Evolutionary conservation across 1,140 invertebrate genomes (phyloP), one percentile per base, ranked within the genome.

Genomic region (Reticulitermes speratus): DNA sequence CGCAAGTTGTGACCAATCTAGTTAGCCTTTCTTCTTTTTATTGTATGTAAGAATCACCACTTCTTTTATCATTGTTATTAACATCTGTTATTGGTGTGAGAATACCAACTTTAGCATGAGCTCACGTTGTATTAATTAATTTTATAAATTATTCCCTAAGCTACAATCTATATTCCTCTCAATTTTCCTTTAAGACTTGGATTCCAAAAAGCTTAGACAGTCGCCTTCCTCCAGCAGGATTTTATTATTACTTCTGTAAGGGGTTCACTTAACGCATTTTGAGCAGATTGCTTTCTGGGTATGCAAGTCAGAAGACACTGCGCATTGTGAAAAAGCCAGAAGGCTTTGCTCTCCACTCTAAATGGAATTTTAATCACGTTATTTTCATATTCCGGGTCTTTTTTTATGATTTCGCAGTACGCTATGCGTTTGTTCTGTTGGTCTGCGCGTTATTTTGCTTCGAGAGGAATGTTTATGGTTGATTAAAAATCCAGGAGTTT

Each of bases 361-460:
- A 75, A 75, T 75, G 65, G 65, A 75, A 75, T 75, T 65, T 75
- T 75, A 75, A 75, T 75, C 65, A 75, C 65, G 25, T 75, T 30
- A 30, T 75, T 30, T 75, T 75, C 25, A 30, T 75, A 30, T 75
- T 75, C n/a, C 65, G 65, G 52, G n/a, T 75, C 52, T 55, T 55
- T 12, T 59, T 23, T 75, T 30, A 30, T 75, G 65, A 75, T 75
- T 75, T 30, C 12, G n/a, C 14, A 8, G 25, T 8, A 30, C n/a
- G 65, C 3, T 75, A 9, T 75, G 9, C n/a, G n/a, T 16, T 65
- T 75, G 65, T 75, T 75, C 65, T 75, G 65, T 14, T 25, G 25
- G n/a, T n/a, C 65, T 75, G 25, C 9, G 1, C n/a, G n/a, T 75
- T 75, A 25, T 25, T 30, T 30, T 6, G 8, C 65, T 75, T 7